Percentiles rank a stretch among this genome's conserved stretches.
Conservation (phyloP, 2,888 invertebrate species). For the Thelaira solivaga region DNA sequence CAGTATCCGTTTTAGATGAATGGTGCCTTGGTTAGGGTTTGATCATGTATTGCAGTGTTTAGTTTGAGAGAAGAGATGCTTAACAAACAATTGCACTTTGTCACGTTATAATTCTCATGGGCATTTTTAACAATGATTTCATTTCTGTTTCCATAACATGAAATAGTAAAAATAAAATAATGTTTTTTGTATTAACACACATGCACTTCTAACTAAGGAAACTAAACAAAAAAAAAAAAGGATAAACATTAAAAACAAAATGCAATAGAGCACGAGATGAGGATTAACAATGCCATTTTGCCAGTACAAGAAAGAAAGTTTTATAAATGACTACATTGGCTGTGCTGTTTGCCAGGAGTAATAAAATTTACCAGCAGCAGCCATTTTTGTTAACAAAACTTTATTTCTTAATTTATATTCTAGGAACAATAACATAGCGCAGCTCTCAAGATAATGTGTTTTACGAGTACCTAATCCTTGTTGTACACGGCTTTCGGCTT, state of each 20-base stretch:
- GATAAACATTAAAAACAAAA: slow-evolving; percentile 58
- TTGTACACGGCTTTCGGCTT: not conserved
- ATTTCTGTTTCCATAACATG: slow-evolving; percentile 24
- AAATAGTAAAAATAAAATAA: slow-evolving; percentile 8
- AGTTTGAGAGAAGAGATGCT: too few relatives aligned
- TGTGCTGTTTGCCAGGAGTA: slow-evolving; percentile 45
- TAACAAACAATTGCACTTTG: slow-evolving; percentile 63
- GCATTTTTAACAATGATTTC: slow-evolving; percentile 60
- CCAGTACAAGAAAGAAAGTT: not conserved
- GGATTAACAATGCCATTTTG: slow-evolving; percentile 17
- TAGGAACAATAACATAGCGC: slow-evolving; percentile 38
- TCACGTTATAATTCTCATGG: slow-evolving; percentile 60
- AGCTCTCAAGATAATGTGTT: slow-evolving; percentile 26
- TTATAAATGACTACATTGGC: slow-evolving; percentile 48
- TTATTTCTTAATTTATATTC: slow-evolving; percentile 59
- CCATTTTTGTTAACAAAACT: slow-evolving; percentile 41
- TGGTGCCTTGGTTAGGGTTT: not conserved
- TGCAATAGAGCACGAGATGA: slow-evolving; percentile 51
- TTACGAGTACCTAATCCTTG: too few relatives aligned
- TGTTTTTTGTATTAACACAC: too few relatives aligned
- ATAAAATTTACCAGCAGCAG: slow-evolving; percentile 59
- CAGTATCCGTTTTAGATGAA: slow-evolving; percentile 40
- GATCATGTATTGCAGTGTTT: slow-evolving; percentile 22
- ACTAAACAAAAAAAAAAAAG: slow-evolving; percentile 36
- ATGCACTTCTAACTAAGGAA: not conserved